Base-by-base conservation (phyloP, 2,797 vertebrate genomes). In the Fistularia commersonii region DNA sequence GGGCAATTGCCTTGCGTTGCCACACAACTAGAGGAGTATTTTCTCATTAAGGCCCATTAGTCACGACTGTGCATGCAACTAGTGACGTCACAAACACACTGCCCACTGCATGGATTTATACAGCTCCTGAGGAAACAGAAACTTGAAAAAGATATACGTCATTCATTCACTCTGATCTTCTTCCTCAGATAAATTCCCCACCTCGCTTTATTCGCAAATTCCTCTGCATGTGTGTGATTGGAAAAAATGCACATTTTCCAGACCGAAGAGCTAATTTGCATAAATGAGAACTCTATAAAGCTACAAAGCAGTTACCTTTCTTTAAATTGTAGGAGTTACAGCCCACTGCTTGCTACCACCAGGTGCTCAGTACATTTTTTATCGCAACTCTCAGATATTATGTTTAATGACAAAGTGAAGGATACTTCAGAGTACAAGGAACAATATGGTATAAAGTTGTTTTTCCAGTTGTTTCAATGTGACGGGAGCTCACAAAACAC, bases 401-500 rank as follows among this genome's bases (percentile, higher is more conserved):
- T 32, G 11, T 9, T 50, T 36, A 10, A n/a, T 4, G 31, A 50
- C 1, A 37, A 15, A 42, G 9, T 12, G 8, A 64, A 41, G 32
- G 32, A 3, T 5, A 47, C 10, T 57, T 31, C 35, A 36, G 35
- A 23, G 23, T 23, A 9, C 48, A 33, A 41, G 39, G 23, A 13
- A 11, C 15, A n/a, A n/a, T 50, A 50, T 32, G 12, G 23, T 12
- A 31, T 31, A 31, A 3, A 23, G 48, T 32, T 8, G 38, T 13
- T 23, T 50, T 32, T 31, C 48, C 35, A 36, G 35, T 36, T 36
- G 6, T 23, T 23, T 23, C 23, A 23, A 23, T 37, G 48, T 61
- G 41, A 58, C 42, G 49, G 49, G 1, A 69, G 45, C 23, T 61
- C 12, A 35, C 14, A 32, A 6, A 52, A 14, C 36, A 41, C 45